These are phyloP conservation scores for Crotophaga sulcirostris DNA, from an alignment of 2,113 vertebrate genomes.

Conservation along the genomic window DNA sequence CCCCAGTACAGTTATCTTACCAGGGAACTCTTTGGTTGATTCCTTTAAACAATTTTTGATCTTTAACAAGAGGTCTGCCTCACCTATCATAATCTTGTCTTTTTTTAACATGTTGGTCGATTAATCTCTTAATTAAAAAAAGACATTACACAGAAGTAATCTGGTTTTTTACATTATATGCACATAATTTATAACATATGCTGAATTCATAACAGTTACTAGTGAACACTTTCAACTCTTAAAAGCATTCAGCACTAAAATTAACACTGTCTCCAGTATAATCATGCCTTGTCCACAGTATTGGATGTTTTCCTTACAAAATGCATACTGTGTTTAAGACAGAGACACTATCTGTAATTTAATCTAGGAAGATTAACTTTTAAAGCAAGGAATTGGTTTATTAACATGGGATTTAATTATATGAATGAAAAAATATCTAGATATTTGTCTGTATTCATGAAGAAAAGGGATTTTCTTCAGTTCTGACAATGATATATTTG, in stretches of 20 bases:
- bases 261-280: constrained; percentile 31
- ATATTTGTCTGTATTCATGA: neutral
- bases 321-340: neutral
- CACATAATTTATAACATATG: constrained; percentile 3
- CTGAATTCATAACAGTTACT: neutral
- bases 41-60: neutral
- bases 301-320: constrained; percentile 8
- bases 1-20: neutral
- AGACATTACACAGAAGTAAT: constrained; percentile 2
- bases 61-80: neutral
- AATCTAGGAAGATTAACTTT: neutral
- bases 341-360: neutral
- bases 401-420: neutral
- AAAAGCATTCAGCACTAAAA: constrained; percentile 7
- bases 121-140: constrained; percentile 32
- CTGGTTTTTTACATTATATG: constrained; percentile 1
- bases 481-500: neutral
- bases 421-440: neutral
- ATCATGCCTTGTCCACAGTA: neutral
- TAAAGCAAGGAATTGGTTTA: neutral
- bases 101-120: neutral
- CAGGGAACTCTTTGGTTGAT: neutral
- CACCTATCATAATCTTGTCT: neutral
- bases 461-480: neutral
- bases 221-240: constrained; percentile 42